Evolutionary conservation across 2,888 invertebrate species (phyloP), one percentile per base, ranked within the genome.

Genomic region (Phymatocera aterrima): DNA sequence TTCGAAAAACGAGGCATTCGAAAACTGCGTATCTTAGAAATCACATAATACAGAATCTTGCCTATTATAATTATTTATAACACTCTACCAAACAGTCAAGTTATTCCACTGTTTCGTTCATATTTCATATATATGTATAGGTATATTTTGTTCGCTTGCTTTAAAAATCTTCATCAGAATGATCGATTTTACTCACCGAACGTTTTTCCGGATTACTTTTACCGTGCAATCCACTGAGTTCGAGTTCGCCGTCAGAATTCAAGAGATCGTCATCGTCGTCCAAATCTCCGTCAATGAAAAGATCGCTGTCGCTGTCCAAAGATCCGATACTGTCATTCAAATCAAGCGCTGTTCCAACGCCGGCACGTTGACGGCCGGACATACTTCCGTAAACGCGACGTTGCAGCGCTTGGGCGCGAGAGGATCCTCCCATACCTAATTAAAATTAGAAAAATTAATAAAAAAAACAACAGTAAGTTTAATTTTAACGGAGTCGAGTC

Each of bases 311-410:
- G 40, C 91, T 91, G 77, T 91, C 91, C 10, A 90, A 80, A 6
- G 88, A 89, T 54, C 87, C 90, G 24, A 80, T 87, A 75, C 86
- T 89, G 78, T 89, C 89, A 37, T 87, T 87, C 10, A 88, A 83
- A 78, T 91, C 91, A 43, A 84, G 87, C 43, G 87, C 88, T 8
- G 86, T 83, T 65, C 86, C 87, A 37, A 75, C 57, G 4, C 75
- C 75, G 21, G 75, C 43, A 54, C 86, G 84, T 60, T 87, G 89
- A 28, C 90, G 87, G 40, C 91, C 93, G 72, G 91, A 92, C 92
- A 92, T 93, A 83, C 92, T 93, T 82, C 94, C 94, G 88, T 93
- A 94, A 77, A 93, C 92, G 54, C 92, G 91, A 0, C 93, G 91
- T 74, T 91, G 90, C 3, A 84, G 77, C 28, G 88, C 82, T 54